A percentile compares a stretch with the other conserved stretches of the same genome.
Conservation (phyloP, 2,113 vertebrate species). For the Poecilia latipinna region DNA sequence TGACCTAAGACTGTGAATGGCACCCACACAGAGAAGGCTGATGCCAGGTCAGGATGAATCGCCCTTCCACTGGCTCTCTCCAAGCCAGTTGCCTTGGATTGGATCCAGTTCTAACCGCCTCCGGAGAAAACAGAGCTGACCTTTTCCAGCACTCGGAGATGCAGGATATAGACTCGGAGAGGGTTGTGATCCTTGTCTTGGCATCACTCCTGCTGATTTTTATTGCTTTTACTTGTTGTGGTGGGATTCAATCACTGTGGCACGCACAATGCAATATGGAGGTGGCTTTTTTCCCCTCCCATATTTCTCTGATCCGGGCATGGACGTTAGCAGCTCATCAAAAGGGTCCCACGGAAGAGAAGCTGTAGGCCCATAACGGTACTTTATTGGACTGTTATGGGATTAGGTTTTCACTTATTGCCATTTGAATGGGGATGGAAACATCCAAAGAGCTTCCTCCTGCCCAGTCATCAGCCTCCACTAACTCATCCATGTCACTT, state of each 20-base stretch:
- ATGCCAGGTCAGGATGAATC: constrained; percentile 44
- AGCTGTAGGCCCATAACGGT: background rate
- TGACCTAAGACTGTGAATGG: constrained; percentile 33
- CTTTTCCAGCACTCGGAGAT: constrained; percentile 57
- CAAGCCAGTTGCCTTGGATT: constrained; percentile 59
- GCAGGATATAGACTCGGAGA: constrained; percentile 58
- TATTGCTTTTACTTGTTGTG: constrained; percentile 46
- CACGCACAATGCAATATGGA: constrained; percentile 15
- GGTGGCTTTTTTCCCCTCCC: background rate
- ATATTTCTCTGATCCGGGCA: constrained; percentile 29
- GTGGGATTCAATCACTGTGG: constrained; percentile 22
- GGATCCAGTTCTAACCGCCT: constrained; percentile 50
- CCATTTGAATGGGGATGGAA: constrained; percentile 12
- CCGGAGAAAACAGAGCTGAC: constrained; percentile 60
- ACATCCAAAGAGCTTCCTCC: constrained; percentile 31
- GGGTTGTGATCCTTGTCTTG: constrained; percentile 56
- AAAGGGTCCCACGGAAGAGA: constrained; percentile 4
- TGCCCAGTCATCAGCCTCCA: constrained; percentile 31
- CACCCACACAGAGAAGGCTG: constrained; percentile 32
- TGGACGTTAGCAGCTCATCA: constrained; percentile 19
- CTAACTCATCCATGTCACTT: constrained; percentile 43
- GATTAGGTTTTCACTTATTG: constrained; percentile 19
- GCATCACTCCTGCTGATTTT: constrained; percentile 48
- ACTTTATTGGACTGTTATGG: constrained; percentile 10
- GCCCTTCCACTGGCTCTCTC: constrained; percentile 36